Evolutionary conservation across 2,888 invertebrate genomes (phyloP), one percentile per base, ranked within the genome.

Genomic region (Mythimna vitellina): DNA sequence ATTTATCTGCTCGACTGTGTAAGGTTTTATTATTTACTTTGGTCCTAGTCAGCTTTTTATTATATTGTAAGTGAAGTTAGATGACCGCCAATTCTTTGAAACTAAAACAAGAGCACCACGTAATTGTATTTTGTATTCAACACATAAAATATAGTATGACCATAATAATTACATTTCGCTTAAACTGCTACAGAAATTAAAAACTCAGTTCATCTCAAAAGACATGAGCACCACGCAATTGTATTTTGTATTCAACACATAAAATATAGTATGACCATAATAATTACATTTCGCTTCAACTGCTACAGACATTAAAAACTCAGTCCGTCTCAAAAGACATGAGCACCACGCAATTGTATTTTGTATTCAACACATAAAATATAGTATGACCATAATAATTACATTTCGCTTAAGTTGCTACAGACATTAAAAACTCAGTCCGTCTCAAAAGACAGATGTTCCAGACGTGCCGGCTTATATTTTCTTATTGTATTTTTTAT

Each of bases 401-500:
- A 22, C 25, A 54, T 78, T 60, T 46, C 4, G 25, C 56, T 65
- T 54, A 68, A 65, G 46, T 68, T 46, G 22, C 25, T 9, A 51
- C n/a, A 54, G 20, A 53, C 54, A 60, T 64, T 62, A 53, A 76
- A 75, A 60, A 63, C 51, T 54, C 20, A 54, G 49, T 54, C 49
- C 6, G 60, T 65, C 54, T 58, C 51, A 49, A 65, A 64, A 68
- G 74, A 78, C 64, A 69, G 70, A 81, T 75, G 66, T 69, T n/a
- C 56, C 17, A 61, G 49, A 66, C 80, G 78, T 74, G 80, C 29
- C 38, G 22, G 42, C 49, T 62, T 71, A 60, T 74, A 67, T 70
- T 73, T 73, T 70, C 65, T 53, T 64, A 67, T 61, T 65, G 46
- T 42, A 60, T 75, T 80, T 68, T 46, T 69, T 74, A 54, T 54